Percentiles rank a stretch among this genome's conserved stretches.
These are phyloP conservation scores for Rhogogaster chlorosoma DNA, from an alignment of 2,888 invertebrate species.

Conservation along the genomic window DNA sequence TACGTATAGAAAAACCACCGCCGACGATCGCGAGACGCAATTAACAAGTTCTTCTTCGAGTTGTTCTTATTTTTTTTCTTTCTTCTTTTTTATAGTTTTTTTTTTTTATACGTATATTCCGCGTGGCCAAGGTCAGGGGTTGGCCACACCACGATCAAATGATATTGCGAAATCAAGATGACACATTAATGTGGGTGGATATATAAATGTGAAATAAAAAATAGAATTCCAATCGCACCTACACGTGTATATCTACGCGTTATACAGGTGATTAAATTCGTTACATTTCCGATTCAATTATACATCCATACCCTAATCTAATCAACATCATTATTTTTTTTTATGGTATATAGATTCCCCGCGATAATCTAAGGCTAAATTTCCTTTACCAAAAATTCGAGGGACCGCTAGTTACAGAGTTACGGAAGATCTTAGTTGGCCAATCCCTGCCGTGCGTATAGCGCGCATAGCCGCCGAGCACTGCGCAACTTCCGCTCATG, in stretches of 20 bases:
- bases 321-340: too few relatives aligned
- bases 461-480: too few relatives aligned
- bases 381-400: too few relatives aligned
- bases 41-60: not conserved
- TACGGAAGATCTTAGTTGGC: too few relatives aligned
- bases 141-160: not conserved
- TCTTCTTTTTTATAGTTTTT: not conserved
- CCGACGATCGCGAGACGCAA: not conserved
- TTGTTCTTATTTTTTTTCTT: not conserved
- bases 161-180: not conserved
- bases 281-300: not conserved
- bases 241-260: not conserved
- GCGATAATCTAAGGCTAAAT: too few relatives aligned
- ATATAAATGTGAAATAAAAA: not conserved
- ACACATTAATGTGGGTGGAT: not conserved
- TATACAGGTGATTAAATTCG: not conserved
- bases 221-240: not conserved
- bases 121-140: slow-evolving; percentile 13
- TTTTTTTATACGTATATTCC: not conserved
- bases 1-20: not conserved
- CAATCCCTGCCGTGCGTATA: too few relatives aligned
- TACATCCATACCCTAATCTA: too few relatives aligned
- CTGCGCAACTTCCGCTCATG: too few relatives aligned
- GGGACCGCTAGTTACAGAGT: too few relatives aligned
- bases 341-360: too few relatives aligned